These are phyloP conservation scores for Chloropsis cyanopogon DNA, from an alignment of 2,113 vertebrate genomes.

Conservation along the genomic window DNA sequence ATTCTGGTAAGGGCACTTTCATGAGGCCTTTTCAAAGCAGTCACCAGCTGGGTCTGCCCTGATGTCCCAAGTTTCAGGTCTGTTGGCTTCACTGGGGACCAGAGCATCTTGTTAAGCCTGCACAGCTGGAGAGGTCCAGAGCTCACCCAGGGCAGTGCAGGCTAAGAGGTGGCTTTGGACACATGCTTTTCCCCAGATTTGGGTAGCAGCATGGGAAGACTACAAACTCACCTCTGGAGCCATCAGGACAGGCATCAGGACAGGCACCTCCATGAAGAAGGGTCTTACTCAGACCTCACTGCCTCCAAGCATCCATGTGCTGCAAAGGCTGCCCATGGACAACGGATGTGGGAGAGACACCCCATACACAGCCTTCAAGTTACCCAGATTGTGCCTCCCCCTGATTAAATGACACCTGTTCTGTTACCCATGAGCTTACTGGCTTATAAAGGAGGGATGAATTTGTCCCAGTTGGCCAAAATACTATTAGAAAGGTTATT, in stretches of 20 bases:
- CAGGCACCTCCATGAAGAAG: not conserved
- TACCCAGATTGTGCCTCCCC: not conserved
- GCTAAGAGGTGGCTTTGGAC: not conserved
- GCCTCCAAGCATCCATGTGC: accelerated
- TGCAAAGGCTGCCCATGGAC: accelerated
- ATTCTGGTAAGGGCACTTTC: not conserved
- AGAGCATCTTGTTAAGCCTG: not conserved
- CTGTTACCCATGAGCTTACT: not conserved
- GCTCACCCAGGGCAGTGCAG: not conserved
- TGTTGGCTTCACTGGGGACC: not conserved
- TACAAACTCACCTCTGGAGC: not conserved
- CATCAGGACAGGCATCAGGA: not conserved
- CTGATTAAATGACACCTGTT: not conserved
- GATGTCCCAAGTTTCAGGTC: not conserved
- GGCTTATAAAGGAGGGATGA: not conserved
- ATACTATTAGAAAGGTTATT: not conserved
- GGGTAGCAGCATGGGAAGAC: not conserved
- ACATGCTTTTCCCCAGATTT: not conserved
- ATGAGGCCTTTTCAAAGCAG: not conserved
- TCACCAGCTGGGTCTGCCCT: not conserved
- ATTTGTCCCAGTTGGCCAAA: not conserved
- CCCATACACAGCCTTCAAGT: not conserved
- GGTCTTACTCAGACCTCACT: not conserved
- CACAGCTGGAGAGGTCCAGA: not conserved
- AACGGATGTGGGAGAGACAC: not conserved